These are phyloP conservation scores for Agrochola macilenta DNA, from an alignment of 2,888 invertebrate genomes.

Conservation along the genomic window DNA sequence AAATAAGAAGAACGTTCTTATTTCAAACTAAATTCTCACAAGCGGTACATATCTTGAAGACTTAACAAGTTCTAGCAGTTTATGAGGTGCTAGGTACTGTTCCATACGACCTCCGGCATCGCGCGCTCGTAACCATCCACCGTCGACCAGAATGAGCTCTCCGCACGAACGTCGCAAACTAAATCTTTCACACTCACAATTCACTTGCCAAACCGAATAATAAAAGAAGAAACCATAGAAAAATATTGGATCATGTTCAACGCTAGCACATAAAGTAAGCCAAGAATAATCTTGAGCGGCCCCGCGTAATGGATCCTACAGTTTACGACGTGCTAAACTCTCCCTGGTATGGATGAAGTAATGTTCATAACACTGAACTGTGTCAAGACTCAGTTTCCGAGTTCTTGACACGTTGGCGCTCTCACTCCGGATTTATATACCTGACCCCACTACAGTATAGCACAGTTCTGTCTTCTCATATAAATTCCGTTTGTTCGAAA, in stretches of 20 bases:
- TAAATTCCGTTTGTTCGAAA: neutral
- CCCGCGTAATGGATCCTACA: constrained; percentile 82
- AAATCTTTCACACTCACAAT: constrained; percentile 63
- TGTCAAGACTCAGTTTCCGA: constrained; percentile 80
- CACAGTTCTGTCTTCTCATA: neutral
- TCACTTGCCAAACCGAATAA: constrained; percentile 62
- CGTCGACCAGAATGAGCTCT: constrained; percentile 70
- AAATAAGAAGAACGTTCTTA: constrained; percentile 5
- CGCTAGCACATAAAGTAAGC: constrained; percentile 71
- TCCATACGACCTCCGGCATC: constrained; percentile 66
- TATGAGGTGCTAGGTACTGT: constrained; percentile 73
- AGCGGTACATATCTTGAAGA: constrained; percentile 52
- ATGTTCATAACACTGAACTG: constrained; percentile 82
- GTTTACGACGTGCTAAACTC: constrained; percentile 87
- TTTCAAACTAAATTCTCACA: constrained; percentile 30
- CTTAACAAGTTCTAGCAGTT: constrained; percentile 70
- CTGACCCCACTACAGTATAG: constrained; percentile 46
- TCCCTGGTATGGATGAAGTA: constrained; percentile 78
- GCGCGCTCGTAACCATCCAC: constrained; percentile 68
- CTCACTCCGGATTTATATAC: constrained; percentile 69
- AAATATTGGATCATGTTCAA: constrained; percentile 73
- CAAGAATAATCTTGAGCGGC: constrained; percentile 77
- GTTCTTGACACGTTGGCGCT: constrained; percentile 78
- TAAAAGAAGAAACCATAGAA: constrained; percentile 69
- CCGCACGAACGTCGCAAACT: constrained; percentile 63